These are phyloP conservation scores for Slavum lentiscoides DNA, from an alignment of 2,888 invertebrate species.

Conservation along the genomic window DNA sequence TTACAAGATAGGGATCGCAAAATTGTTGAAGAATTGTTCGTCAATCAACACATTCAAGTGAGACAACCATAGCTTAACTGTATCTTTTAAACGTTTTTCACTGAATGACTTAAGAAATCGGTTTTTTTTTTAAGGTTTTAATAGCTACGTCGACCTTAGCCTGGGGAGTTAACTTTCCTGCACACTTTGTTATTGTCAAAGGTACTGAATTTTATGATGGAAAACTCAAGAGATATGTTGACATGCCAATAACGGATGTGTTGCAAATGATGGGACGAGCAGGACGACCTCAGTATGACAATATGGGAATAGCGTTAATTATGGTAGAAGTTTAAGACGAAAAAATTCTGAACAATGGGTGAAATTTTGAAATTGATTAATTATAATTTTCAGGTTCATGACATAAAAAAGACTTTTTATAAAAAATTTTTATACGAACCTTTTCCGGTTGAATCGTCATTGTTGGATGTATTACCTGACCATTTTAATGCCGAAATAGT, in stretches of 20 bases:
- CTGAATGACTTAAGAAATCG: neutral
- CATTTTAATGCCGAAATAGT: conserved; percentile 97
- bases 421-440: conserved; percentile 99
- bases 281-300: conserved; percentile 95
- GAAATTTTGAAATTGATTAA: neutral
- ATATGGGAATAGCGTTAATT: conserved; percentile 84
- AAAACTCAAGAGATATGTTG: conserved; percentile 93
- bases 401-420: conserved; percentile 97
- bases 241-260: conserved; percentile 99
- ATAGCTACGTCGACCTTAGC: conserved; percentile 97
- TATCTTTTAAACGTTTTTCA: neutral
- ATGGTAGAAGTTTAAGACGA: conserved; percentile 61
- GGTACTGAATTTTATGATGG: conserved; percentile 99
- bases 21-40: conserved; percentile 90
- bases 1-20: conserved; percentile 89
- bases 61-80: neutral
- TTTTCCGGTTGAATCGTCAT: conserved; percentile 96
- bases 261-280: conserved; percentile 99
- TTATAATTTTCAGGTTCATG: conserved; percentile 69
- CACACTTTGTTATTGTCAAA: conserved; percentile 96
- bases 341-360: neutral
- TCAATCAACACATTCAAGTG: conserved; percentile 92
- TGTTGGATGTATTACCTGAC: conserved; percentile 88
- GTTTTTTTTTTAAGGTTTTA: conserved; percentile 68
- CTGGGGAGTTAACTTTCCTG: conserved; percentile 99